Base-by-base conservation (phyloP, 2,888 invertebrate species). In the Eudasyphora cyanicolor region DNA sequence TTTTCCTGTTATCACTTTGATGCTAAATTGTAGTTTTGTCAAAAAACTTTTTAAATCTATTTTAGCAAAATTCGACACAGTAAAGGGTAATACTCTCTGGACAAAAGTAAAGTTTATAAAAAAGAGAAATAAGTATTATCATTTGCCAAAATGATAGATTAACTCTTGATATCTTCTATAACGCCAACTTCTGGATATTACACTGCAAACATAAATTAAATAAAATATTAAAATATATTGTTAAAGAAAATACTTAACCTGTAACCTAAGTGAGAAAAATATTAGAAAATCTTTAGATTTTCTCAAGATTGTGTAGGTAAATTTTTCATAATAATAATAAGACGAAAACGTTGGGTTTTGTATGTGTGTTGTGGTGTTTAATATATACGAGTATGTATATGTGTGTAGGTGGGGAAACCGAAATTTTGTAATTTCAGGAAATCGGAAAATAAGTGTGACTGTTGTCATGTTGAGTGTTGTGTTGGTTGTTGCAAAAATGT, bases 161-260 rank as follows among this genome's bases (percentile, higher is more conserved):
- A 38, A 38, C 6, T 38, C 10, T 38, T 38, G 10, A 7, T 38
- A 38, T 38, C 6, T 38, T 38, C 6, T 7, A 38, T 10, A 38
- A 38, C 6, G 6, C 10, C 10, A 29, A 60, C 60, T 60, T 60
- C 29, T 60, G 60, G 60, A 27, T 60, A 60, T 60, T 60, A 29
- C 29, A 45, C 29, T 54, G 51, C 27, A 29, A 27, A 60, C 38
- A 38, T 6, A 2, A 38, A 3, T 38, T 38, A 38, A 38, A 38
- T 38, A 38, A 38, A 38, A 38, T 38, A 38, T 45, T 14, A n/a
- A 45, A 12, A 67, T 42, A 38, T 17, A 38, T 49, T 38, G 4
- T 7, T 38, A 12, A 12, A 8, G n/a, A 57, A 6, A 54, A 70
- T 75, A 82, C 77, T 75, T 82, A 78, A 64, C 74, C 78, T 78